Percentiles rank a stretch among this genome's conserved stretches.
phyloP scores from a whole-genome alignment of 2,797 vertebrate species.

The Sebastes hopkinsi region DNA sequence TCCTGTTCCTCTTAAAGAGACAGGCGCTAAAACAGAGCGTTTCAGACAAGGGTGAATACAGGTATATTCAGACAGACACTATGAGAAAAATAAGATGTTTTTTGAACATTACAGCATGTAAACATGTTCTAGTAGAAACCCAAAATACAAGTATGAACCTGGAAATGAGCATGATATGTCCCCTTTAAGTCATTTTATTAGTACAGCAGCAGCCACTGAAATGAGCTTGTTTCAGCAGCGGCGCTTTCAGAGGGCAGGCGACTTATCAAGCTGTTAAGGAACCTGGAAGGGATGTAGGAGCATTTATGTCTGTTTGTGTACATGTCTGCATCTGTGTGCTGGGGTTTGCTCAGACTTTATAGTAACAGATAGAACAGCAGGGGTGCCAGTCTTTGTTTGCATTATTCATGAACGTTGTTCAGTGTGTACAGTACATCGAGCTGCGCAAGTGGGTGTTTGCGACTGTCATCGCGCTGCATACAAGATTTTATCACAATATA shows the following conservation, averaged over 20 bases:
- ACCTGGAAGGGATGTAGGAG: background rate
- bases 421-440: background rate
- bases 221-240: constrained; percentile 4
- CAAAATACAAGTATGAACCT: background rate
- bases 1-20: background rate
- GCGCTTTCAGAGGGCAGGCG: background rate
- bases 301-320: background rate
- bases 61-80: background rate
- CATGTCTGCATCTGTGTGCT: background rate
- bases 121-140: too few species aligned
- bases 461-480: background rate
- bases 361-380: constrained; percentile 27
- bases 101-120: background rate
- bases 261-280: background rate
- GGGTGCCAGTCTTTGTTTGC: constrained; percentile 5
- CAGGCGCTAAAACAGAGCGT: background rate
- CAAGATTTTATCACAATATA: background rate
- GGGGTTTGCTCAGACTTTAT: constrained; percentile 22
- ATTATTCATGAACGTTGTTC: constrained; percentile 33
- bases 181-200: background rate
- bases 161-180: background rate
- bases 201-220: background rate
- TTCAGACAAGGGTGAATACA: background rate
- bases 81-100: too few species aligned
- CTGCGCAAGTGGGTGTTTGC: background rate